Evolutionary conservation across 2,888 invertebrate genomes (phyloP), one percentile per base, ranked within the genome.

Genomic region (Geotrupes spiniger): DNA sequence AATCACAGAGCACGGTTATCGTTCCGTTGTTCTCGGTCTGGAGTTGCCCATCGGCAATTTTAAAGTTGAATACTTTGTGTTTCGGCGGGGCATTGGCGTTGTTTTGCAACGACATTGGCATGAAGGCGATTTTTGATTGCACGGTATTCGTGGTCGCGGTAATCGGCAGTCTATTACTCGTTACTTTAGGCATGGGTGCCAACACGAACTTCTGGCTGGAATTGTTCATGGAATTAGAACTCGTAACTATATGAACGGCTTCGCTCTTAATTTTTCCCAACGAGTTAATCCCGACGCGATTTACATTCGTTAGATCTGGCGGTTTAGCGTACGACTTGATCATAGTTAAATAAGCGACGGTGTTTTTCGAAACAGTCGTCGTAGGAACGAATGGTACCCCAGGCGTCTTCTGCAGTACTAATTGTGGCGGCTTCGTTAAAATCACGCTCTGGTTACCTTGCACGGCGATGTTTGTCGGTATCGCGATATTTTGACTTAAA

Each of bases 21-120:
- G 78, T 79, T 10, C 81, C 81, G 63, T 79, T 79, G 16, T 75
- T 49, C 59, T 82, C 82, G 59, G 78, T 76, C 59, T 78, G 81
- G 50, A 82, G 31, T 65, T 81, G 80, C 2, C 81, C 82, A 68
- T 83, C 84, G 14, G 80, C 78, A 63, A 85, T 83, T 74, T 85
- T 84, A 49, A 85, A 74, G 68, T 84, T 85, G 49, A 83, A 81
- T 58, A 82, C 78, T 38, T 80, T 81, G 5, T 79, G 77, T 63
- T 60, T 80, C 78, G 8, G 76, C 48, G 46, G 43, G 21, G 33
- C 43, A 21, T 42, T 51, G 16, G 36, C 51, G n/a, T 42, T 46
- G 33, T 55, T 56, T 29, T 57, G 64, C 46, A 69, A 57, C 4
- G 69, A 55, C 47, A 72, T 46, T 11, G 72, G 70, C 63, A 72